phyloP scores from a whole-genome alignment of 2,888 invertebrate species.

The Oscheius sp. region DNA sequence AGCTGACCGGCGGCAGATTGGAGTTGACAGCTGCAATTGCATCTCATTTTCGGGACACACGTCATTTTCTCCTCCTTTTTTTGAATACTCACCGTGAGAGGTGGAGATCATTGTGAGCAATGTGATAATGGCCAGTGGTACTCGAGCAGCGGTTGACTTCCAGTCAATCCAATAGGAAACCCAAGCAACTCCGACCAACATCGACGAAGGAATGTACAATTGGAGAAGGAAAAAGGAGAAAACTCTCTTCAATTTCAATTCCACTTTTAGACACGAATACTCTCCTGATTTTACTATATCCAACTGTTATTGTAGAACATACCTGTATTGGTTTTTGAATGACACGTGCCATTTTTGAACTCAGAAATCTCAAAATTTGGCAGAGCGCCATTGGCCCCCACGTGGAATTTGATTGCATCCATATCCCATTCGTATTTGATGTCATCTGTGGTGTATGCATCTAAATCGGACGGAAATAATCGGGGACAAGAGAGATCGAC shows the following conservation, averaged over 20 bases:
- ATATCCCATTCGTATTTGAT: constrained; percentile 92
- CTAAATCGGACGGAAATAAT: constrained; percentile 77
- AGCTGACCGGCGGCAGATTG: constrained; percentile 72
- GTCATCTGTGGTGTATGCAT: constrained; percentile 97
- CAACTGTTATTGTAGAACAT: constrained; percentile 46
- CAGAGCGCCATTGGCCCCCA: constrained; percentile 80
- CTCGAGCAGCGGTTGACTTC: constrained; percentile 73
- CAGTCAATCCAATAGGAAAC: constrained; percentile 73
- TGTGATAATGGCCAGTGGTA: constrained; percentile 72
- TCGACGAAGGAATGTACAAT: constrained; percentile 67
- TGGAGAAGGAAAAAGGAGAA: constrained; percentile 73
- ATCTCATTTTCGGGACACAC: neutral
- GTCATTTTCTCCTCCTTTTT: neutral
- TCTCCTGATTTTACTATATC: constrained; percentile 40
- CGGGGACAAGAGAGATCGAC: constrained; percentile 28
- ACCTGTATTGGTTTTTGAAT: constrained; percentile 96
- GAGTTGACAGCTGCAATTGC: constrained; percentile 68
- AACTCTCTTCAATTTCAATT: constrained; percentile 68
- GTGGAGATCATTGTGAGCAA: constrained; percentile 73
- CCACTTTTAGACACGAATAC: constrained; percentile 71
- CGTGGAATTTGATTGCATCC: constrained; percentile 79
- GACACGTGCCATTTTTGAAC: constrained; percentile 92
- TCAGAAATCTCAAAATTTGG: constrained; percentile 92
- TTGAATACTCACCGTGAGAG: constrained; percentile 62
- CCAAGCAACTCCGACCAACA: constrained; percentile 68